These are phyloP conservation scores for Platypus cylindrus DNA, from an alignment of 2,888 invertebrate genomes.

Conservation along the genomic window DNA sequence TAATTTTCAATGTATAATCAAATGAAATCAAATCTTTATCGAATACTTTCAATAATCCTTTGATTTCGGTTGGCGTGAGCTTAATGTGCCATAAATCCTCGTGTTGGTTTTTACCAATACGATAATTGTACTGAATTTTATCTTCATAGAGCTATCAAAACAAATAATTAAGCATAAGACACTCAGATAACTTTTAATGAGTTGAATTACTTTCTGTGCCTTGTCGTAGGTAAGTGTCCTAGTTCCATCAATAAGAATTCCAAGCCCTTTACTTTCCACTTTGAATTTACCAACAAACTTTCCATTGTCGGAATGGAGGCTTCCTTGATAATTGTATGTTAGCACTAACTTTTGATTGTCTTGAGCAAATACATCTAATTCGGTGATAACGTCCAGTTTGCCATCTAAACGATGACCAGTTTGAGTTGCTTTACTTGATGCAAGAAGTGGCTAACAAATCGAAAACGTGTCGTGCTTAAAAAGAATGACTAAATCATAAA, in stretches of 20 bases:
- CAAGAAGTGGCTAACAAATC: slow-evolving; percentile 17
- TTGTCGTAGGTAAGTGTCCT: slow-evolving; percentile 18
- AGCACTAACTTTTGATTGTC: slow-evolving; percentile 43
- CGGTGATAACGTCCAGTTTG: slow-evolving; percentile 33
- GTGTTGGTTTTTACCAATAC: slow-evolving; percentile 22
- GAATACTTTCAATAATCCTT: slow-evolving; percentile 30
- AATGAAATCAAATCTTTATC: slow-evolving; percentile 42
- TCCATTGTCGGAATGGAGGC: too few species aligned
- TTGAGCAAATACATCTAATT: slow-evolving; percentile 47
- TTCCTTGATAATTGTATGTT: slow-evolving; percentile 29
- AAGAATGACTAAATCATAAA: background rate
- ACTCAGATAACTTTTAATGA: slow-evolving; percentile 1
- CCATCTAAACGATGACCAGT: slow-evolving; percentile 30
- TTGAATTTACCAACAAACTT: slow-evolving; percentile 26
- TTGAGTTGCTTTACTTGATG: slow-evolving; percentile 14
- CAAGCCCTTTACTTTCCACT: slow-evolving; percentile 36
- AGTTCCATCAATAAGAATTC: slow-evolving; percentile 22
- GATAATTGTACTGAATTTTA: slow-evolving; percentile 15
- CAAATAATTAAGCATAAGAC: background rate
- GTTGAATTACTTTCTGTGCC: slow-evolving; percentile 6
- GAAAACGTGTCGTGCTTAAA: background rate
- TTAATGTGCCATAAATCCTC: slow-evolving; percentile 19
- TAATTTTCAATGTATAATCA: slow-evolving; percentile 37
- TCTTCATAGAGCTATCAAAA: slow-evolving; percentile 16
- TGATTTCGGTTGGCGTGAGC: slow-evolving; percentile 20